These are phyloP conservation scores for Rutilus rutilus DNA, from an alignment of 2,113 vertebrate species.

Conservation along the genomic window DNA sequence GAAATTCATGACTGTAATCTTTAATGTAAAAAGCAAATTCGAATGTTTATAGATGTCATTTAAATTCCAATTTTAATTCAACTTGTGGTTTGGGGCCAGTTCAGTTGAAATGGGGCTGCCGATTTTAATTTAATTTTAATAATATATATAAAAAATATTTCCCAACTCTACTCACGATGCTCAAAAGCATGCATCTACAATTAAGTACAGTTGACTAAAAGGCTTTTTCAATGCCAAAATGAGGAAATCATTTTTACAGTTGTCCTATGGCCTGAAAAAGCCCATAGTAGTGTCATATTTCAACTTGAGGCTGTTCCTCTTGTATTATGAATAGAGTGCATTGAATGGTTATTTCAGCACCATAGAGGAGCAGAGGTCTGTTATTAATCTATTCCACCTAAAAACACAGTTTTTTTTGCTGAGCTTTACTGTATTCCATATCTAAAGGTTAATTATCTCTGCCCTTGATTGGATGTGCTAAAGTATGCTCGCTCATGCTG, in stretches of 20 bases:
- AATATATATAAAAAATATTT: no score
- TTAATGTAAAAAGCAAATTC: not conserved
- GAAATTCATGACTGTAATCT: not conserved
- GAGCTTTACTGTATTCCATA: slow-evolving; percentile 8
- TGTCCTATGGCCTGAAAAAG: not conserved
- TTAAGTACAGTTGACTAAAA: not conserved
- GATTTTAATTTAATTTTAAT: no score
- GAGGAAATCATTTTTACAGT: not conserved
- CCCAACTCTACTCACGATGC: not conserved
- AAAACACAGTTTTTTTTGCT: slow-evolving; percentile 34
- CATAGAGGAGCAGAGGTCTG: not conserved
- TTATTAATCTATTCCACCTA: slow-evolving; percentile 49
- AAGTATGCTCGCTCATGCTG: not conserved
- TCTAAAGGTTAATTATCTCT: slow-evolving; percentile 56
- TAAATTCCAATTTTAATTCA: not conserved
- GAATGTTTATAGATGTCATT: not conserved
- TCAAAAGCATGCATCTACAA: not conserved
- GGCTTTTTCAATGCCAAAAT: not conserved
- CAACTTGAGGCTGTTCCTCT: not conserved
- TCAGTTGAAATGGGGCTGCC: not conserved
- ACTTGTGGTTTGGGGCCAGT: not conserved
- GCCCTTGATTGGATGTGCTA: slow-evolving; percentile 45
- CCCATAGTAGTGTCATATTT: not conserved
- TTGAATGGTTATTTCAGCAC: not conserved
- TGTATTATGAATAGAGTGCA: not conserved